Evolutionary conservation across 2,888 invertebrate genomes (phyloP).

Genomic region (Kryphioiulus occultus): DNA sequence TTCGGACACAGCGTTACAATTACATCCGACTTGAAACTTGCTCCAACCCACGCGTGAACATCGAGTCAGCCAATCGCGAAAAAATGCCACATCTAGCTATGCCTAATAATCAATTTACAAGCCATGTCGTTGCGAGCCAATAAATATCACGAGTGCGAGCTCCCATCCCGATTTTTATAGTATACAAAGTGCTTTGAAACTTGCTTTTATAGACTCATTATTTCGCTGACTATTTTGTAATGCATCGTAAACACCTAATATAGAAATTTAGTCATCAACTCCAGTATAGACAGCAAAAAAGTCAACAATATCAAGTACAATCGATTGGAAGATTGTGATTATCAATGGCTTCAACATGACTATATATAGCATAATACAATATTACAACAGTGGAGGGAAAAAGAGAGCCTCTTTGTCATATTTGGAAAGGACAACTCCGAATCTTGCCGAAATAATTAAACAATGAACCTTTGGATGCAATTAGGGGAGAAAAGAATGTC

Average conservation of each 20-base stretch:
- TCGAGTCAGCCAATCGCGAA: not conserved
- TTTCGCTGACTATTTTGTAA: constrained; percentile 45
- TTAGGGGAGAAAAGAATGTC: not conserved
- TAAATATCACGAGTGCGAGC: not conserved
- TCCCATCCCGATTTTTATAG: constrained; percentile 2
- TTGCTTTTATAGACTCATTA: constrained; percentile 30
- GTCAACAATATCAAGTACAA: constrained; percentile 47
- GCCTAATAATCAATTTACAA: constrained; percentile 2
- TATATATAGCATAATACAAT: constrained; percentile 42
- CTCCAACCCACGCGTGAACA: not conserved
- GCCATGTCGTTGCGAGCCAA: constrained; percentile 32
- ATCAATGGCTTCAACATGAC: constrained; percentile 47
- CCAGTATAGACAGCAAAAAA: constrained; percentile 46
- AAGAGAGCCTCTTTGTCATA: not conserved
- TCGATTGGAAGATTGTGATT: constrained; percentile 47
- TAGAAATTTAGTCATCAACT: constrained; percentile 47
- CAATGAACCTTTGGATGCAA: not conserved
- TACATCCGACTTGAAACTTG: not conserved
- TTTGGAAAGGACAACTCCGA: constrained; percentile 1
- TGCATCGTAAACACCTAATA: constrained; percentile 43
- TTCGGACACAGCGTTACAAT: not conserved
- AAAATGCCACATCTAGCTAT: not conserved
- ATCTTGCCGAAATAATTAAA: constrained; percentile 2
- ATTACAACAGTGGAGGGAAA: constrained; percentile 46
- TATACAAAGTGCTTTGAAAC: constrained; percentile 38